A percentile compares a stretch with the other conserved stretches of the same genome.
These are phyloP conservation scores for Dynastes maya DNA, from an alignment of 2,888 invertebrate species.

Conservation along the genomic window DNA sequence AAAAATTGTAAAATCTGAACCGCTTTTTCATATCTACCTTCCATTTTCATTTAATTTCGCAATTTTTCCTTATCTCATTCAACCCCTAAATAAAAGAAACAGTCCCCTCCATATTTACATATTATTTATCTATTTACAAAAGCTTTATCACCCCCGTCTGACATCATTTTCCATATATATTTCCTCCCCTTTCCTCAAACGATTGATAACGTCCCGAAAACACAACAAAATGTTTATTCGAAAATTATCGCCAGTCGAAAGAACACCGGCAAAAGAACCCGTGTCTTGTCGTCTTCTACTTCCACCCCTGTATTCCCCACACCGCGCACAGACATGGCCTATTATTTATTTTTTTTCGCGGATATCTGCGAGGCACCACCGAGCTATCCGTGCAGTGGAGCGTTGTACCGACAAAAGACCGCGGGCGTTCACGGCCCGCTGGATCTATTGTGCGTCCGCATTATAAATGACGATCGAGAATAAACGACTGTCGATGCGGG, in stretches of 20 bases:
- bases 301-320: neutral
- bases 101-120: no score
- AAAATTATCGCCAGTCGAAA: slow-evolving; percentile 42
- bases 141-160: neutral
- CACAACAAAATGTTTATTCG: slow-evolving; percentile 31
- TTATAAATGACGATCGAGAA: slow-evolving; percentile 49
- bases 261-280: slow-evolving; percentile 13
- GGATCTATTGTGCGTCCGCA: slow-evolving; percentile 44
- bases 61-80: no score
- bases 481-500: slow-evolving; percentile 40
- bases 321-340: neutral
- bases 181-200: no score
- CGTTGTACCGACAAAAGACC: slow-evolving; percentile 30
- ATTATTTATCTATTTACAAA: no score
- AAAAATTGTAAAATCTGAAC: no score
- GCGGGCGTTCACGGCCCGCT: slow-evolving; percentile 44
- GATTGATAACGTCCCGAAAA: neutral
- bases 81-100: no score
- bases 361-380: neutral
- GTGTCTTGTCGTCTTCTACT: neutral
- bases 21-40: no score
- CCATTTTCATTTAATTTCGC: no score
- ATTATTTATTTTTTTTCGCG: slow-evolving; percentile 26
- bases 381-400: neutral
- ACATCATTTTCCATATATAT: neutral